These are phyloP conservation scores for Drosophila putrida DNA, from an alignment of 2,888 invertebrate species.

Conservation along the genomic window DNA sequence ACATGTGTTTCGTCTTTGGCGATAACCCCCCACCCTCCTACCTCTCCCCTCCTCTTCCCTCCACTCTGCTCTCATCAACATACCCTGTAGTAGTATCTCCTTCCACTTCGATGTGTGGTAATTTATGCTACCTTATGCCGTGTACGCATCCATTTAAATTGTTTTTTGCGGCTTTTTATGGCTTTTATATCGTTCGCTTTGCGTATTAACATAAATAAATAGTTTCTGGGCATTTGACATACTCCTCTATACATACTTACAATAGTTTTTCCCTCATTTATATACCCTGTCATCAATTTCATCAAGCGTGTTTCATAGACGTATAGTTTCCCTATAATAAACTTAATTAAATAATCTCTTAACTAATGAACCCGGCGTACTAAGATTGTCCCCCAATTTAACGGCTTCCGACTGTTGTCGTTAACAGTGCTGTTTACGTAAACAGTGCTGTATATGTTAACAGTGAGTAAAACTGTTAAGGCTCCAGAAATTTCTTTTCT, in stretches of 20 bases:
- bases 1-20: conserved; percentile 53
- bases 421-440: too few relatives aligned
- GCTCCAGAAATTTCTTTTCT: too few relatives aligned
- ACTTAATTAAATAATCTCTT: background rate
- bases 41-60: background rate
- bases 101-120: conserved; percentile 32
- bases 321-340: too few relatives aligned
- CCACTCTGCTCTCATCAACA: background rate
- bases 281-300: conserved; percentile 9
- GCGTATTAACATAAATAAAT: conserved; percentile 54
- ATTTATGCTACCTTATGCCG: conserved; percentile 63
- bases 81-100: background rate
- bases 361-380: too few relatives aligned
- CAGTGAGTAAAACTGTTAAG: too few relatives aligned
- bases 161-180: conserved; percentile 61
- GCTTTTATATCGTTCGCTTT: conserved; percentile 58
- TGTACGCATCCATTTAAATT: conserved; percentile 62
- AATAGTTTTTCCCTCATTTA: conserved; percentile 20
- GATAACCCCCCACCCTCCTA: background rate
- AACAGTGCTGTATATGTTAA: too few relatives aligned
- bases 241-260: conserved; percentile 39
- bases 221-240: conserved; percentile 44
- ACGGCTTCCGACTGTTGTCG: too few relatives aligned
- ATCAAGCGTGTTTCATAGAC: background rate
- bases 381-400: too few relatives aligned